A percentile compares a stretch with the other conserved stretches of the same genome.
Conservation (phyloP, 2,888 invertebrate species). For the Halictus quadricinctus region DNA sequence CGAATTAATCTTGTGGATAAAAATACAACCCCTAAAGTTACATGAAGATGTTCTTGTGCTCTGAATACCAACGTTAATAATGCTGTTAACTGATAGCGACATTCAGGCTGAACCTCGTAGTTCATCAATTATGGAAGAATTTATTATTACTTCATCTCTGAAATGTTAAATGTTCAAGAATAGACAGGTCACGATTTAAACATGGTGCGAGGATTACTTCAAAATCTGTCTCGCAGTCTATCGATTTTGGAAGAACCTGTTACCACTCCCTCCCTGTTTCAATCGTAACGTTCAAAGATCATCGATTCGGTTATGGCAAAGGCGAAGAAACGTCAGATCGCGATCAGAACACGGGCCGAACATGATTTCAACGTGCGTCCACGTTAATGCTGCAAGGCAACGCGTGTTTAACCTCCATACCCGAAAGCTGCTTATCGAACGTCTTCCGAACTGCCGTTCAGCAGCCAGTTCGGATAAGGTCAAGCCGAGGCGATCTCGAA, state of each 20-base stretch:
- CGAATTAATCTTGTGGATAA: no score
- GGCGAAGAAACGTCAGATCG: neutral
- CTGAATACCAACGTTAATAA: neutral
- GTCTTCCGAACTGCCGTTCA: slow-evolving; percentile 4
- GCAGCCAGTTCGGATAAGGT: slow-evolving; percentile 37
- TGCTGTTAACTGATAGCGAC: neutral
- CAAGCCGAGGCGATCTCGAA: slow-evolving; percentile 23
- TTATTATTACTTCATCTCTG: neutral
- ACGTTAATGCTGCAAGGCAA: neutral
- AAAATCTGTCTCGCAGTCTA: no score
- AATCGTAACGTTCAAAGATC: no score
- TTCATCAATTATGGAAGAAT: neutral
- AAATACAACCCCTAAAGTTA: no score
- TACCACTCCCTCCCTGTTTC: no score
- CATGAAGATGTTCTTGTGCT: neutral
- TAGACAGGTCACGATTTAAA: no score
- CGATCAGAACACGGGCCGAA: neutral
- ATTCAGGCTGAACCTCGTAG: neutral
- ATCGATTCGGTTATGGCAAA: neutral
- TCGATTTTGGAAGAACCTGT: no score
- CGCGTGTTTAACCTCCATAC: neutral
- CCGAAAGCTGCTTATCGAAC: neutral
- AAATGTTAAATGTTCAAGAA: no score
- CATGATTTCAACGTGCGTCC: neutral
- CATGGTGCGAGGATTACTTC: no score